Evolutionary conservation across 2,797 vertebrate genomes (phyloP), one percentile per base, ranked within the genome.

Genomic region (Spheniscus humboldti): DNA sequence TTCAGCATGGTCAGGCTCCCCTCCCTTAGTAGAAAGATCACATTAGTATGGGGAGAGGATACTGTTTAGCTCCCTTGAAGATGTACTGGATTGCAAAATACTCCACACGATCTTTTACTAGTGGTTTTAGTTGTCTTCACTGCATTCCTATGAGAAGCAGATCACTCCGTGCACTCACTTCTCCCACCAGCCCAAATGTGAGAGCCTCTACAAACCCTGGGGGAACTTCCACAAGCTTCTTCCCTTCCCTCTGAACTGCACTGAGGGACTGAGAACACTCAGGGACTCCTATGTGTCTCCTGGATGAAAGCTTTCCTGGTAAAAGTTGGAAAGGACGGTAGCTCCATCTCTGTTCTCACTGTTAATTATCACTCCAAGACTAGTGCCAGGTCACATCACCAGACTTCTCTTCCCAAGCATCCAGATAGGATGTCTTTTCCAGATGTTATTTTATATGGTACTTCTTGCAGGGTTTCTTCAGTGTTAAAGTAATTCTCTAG

Each of bases 371-470:
- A 16, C 53, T 81, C 77, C 43, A 24, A 59, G 72, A 27, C 4
- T 13, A 6, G 14, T 43, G 47, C 60, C 55, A 69, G 68, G 50
- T 39, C 60, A n/a, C 31, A 48, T 47, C 8, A 9, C 11, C 39
- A 66, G 59, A 10, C 10, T 41, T 55, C n/a, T 55, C 71, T 66
- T 74, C 35, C 69, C 3, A 1, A 20, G 13, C 4, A 17, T 53
- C 67, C 48, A 19, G 28, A 25, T 27, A 59, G 24, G 41, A 37
- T 9, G 3, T 20, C 75, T 89, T 68, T 60, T 43, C 33, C 35
- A 31, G 0, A 0, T 18, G 20, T 43, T 90, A 5, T 10, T 39
- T 39, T 48, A 4, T 17, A 9, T 19, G 10, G 13, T 28, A 10
- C 23, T 83, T 33, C 45, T 62, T 77, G 28, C 5, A 71, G n/a